Base-by-base conservation (phyloP, 2,888 invertebrate species). In the Drosophila pseudotakahashii region DNA sequence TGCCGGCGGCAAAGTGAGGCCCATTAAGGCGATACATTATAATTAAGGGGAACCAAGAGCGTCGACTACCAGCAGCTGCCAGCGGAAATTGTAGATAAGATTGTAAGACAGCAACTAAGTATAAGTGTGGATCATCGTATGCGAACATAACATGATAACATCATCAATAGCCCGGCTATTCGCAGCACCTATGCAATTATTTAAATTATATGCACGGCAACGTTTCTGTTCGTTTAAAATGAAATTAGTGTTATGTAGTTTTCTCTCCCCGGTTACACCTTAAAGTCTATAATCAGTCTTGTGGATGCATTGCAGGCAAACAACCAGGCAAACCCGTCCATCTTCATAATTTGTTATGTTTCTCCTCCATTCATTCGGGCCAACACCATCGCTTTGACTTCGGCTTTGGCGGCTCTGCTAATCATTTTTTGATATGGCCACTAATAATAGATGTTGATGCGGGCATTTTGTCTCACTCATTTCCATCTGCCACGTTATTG, bases 191-290 rank as follows among this genome's bases (percentile, higher is more conserved):
- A 42, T 76, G 78, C 80, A 81, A 81, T 81, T 81, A 85, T 78
- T 71, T 80, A 85, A 81, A 81, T 81, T 81, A 81, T 85, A 81
- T 76, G 59, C 76, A 63, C 62, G 39, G 63, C 34, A 50, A 60
- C 85, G 71, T 79, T 79, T 78, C 74, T 76, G 85, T 84, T 81
- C 81, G 85, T 81, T 81, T 81, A 81, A 81, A 81, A 81, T 81
- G 78, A 82, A 81, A 81, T 85, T 81, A 81, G 81, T 81, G 79
- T 82, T 82, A 81, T 85, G 76, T 68, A 50, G 63, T 70, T 60
- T 66, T 60, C 73, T 71, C 67, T 76, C 47, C 63, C 70, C 67
- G 61, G 55, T 71, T 81, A 81, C 82, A 78, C 76, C 76, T 76
- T 79, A 74, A 80, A 79, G 75, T 79, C 82, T 79, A 85, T 81